Conservation (phyloP, 2,888 invertebrate genomes). For the Microctonus hyperodae region DNA sequence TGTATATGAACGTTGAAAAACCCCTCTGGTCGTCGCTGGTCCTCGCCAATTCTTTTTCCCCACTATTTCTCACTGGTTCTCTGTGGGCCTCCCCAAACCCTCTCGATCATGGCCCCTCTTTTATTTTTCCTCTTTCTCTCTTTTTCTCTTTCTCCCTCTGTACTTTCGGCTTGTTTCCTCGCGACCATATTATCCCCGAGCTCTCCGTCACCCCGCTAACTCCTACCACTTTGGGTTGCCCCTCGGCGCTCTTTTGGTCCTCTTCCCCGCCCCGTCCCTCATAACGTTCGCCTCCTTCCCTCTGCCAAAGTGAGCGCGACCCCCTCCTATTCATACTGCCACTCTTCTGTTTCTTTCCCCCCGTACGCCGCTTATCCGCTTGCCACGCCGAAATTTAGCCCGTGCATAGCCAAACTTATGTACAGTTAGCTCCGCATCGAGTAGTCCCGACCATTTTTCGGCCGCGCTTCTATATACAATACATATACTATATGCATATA, state of each 20-base stretch:
- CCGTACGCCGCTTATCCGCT: conserved; percentile 36
- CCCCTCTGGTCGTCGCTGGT: conserved; percentile 44
- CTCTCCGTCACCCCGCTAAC: conserved; percentile 42
- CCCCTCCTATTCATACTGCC: conserved; percentile 42
- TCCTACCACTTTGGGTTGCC: conserved; percentile 31
- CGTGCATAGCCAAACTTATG: conserved; percentile 58
- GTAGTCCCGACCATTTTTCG: conserved; percentile 50
- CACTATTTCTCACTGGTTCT: conserved; percentile 46
- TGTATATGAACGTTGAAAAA: conserved; percentile 25
- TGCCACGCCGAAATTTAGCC: conserved; percentile 52
- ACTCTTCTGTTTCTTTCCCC: conserved; percentile 35
- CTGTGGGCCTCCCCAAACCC: conserved; percentile 43
- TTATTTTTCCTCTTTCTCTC: conserved; percentile 35
- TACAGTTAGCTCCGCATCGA: conserved; percentile 57
- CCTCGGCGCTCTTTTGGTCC: conserved; percentile 27
- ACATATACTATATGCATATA: background rate
- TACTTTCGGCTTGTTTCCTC: conserved; percentile 3
- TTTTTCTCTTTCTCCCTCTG: conserved; percentile 3
- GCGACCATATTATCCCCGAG: conserved; percentile 24
- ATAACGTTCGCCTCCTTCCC: conserved; percentile 37
- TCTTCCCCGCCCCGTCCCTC: conserved; percentile 40
- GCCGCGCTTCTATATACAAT: conserved; percentile 24
- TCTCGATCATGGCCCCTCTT: conserved; percentile 38
- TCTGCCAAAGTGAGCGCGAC: conserved; percentile 40
- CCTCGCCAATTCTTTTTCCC: conserved; percentile 58